Evolutionary conservation across 2,888 invertebrate genomes (phyloP).

Genomic region (Cataglyphis albicans): DNA sequence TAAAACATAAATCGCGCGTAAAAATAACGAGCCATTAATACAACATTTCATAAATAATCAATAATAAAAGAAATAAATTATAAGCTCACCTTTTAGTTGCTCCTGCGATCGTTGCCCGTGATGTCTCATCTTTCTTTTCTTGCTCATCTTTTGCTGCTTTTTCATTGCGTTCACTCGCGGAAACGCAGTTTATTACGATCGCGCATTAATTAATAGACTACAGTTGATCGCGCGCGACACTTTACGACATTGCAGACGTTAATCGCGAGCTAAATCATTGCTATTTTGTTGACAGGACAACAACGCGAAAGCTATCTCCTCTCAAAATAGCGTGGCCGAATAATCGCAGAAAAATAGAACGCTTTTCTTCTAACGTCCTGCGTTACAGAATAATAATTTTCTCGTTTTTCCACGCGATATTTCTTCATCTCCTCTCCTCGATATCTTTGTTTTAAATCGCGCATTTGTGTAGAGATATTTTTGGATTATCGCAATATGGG

Average conservation of each 20-base stretch:
- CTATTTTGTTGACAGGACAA: background rate
- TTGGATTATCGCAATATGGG: conserved; percentile 63
- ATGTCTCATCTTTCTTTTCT: background rate
- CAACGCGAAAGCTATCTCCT: background rate
- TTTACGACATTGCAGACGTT: background rate
- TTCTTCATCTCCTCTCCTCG: background rate
- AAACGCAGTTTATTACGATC: too few species aligned
- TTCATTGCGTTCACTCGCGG: background rate
- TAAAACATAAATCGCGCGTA: background rate
- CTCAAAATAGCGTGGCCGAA: background rate
- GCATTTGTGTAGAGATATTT: conserved; percentile 48
- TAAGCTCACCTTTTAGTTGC: background rate
- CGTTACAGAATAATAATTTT: background rate
- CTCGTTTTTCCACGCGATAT: background rate
- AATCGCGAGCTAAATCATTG: background rate
- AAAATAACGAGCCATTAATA: background rate
- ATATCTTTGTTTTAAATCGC: background rate
- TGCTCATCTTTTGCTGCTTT: background rate
- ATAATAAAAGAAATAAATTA: background rate
- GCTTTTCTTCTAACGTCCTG: background rate
- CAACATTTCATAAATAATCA: background rate
- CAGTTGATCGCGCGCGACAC: background rate
- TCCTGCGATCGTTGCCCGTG: background rate
- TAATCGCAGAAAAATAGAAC: background rate
- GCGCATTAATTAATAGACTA: background rate